Conservation (phyloP, 2,797 vertebrate species). For the Chiroxiphia lanceolata region DNA sequence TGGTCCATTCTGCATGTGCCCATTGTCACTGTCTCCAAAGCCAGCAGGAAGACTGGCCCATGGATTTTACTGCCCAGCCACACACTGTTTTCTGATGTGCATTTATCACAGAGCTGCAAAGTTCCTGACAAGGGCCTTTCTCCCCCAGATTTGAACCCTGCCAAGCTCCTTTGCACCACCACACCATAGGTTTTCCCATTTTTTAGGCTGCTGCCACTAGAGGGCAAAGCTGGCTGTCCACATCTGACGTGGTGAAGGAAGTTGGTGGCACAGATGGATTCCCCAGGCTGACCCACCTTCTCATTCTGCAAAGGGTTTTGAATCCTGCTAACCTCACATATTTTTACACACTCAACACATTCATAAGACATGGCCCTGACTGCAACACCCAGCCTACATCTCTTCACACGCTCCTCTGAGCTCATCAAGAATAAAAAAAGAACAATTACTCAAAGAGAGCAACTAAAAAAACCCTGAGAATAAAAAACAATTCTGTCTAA, state of each 20-base stretch:
- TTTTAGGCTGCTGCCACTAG: neutral
- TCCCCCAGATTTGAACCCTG: neutral
- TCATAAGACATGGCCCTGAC: neutral
- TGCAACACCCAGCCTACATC: neutral
- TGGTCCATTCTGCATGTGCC: accelerated
- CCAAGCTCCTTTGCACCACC: neutral
- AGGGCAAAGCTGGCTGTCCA: neutral
- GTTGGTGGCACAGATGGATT: neutral
- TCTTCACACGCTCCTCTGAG: neutral
- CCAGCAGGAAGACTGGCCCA: neutral
- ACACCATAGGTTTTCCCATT: neutral
- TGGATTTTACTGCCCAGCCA: neutral
- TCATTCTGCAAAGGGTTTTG: neutral
- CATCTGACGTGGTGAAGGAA: neutral
- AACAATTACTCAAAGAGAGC: neutral
- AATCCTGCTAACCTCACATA: neutral
- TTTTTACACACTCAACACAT: neutral
- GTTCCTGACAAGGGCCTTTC: neutral
- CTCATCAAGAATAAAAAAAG: neutral
- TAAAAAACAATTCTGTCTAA: neutral
- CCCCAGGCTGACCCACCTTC: neutral
- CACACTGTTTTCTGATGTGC: neutral
- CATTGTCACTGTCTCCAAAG: neutral
- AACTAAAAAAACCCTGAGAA: neutral
- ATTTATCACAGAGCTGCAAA: neutral